Conservation (phyloP, 2,888 invertebrate genomes). For the Netelia virgata region DNA sequence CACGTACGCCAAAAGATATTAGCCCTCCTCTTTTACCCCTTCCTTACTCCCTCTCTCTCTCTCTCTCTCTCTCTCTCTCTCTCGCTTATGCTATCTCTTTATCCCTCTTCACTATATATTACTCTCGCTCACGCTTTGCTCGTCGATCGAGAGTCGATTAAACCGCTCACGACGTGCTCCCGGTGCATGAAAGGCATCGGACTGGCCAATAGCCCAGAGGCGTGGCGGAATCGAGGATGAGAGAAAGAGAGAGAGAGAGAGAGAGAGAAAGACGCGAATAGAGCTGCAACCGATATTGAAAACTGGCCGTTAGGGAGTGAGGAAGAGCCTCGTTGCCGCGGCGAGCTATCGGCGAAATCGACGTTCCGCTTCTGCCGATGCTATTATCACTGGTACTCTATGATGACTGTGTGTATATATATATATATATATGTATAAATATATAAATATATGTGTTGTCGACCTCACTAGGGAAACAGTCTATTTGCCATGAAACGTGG, state of each 20-base stretch:
- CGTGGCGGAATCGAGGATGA: constrained; percentile 42
- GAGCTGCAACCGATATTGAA: constrained; percentile 60
- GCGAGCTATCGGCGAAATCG: constrained; percentile 30
- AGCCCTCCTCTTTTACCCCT: constrained; percentile 23
- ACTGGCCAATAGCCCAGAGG: constrained; percentile 50
- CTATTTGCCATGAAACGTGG: too few species aligned
- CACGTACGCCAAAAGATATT: constrained; percentile 57
- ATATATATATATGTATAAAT: constrained; percentile 1
- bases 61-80: constrained; percentile 6
- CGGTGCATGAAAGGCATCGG: constrained; percentile 23
- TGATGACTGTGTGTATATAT: neutral
- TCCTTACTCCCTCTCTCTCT: neutral
- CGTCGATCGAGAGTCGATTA: constrained; percentile 63
- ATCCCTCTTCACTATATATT: constrained; percentile 21
- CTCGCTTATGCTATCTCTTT: neutral
- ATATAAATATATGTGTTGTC: neutral
- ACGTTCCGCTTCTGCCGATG: constrained; percentile 29
- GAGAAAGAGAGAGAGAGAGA: constrained; percentile 57
- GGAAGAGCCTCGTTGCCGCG: constrained; percentile 15
- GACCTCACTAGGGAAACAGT: too few species aligned
- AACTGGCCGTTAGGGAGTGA: constrained; percentile 39
- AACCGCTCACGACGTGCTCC: constrained; percentile 45
- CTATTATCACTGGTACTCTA: constrained; percentile 1
- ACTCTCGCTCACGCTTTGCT: constrained; percentile 55
- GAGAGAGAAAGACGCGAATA: neutral